Evolutionary conservation across 2,888 invertebrate species (phyloP).

Genomic region (Napeogenes inachia): DNA sequence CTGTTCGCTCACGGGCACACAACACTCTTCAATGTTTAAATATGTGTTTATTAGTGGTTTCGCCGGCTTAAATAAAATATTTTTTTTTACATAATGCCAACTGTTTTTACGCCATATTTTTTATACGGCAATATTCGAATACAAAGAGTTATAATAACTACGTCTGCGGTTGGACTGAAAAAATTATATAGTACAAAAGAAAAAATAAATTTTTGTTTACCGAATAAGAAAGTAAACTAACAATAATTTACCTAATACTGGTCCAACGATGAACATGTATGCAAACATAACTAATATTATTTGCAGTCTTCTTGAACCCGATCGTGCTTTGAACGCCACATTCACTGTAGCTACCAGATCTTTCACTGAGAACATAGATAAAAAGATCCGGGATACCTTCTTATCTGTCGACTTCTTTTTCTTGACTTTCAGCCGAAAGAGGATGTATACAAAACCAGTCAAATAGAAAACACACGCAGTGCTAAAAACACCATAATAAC

Average conservation of each 20-base stretch:
- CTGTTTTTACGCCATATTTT: too few species aligned
- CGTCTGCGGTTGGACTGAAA: too few species aligned
- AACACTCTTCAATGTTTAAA: too few species aligned
- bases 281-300: slow-evolving; percentile 65
- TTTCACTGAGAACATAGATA: slow-evolving; percentile 55
- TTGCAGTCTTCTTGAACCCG: slow-evolving; percentile 59
- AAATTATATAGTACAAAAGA: too few species aligned
- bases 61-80: too few species aligned
- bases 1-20: too few species aligned
- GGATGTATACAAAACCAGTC: slow-evolving; percentile 64
- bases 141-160: too few species aligned
- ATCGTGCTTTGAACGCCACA: slow-evolving; percentile 60
- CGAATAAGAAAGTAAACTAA: too few species aligned
- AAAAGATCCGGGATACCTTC: slow-evolving; percentile 46
- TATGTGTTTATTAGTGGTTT: too few species aligned
- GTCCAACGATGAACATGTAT: slow-evolving; percentile 74
- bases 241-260: slow-evolving; percentile 61
- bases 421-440: slow-evolving; percentile 61
- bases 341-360: slow-evolving; percentile 68
- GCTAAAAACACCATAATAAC: slow-evolving; percentile 70
- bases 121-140: too few species aligned
- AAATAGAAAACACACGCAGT: slow-evolving; percentile 66
- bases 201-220: too few species aligned
- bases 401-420: slow-evolving; percentile 53
- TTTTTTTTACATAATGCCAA: too few species aligned